These are phyloP conservation scores for Chaetura pelagica DNA, from an alignment of 2,113 vertebrate species.

Conservation along the genomic window DNA sequence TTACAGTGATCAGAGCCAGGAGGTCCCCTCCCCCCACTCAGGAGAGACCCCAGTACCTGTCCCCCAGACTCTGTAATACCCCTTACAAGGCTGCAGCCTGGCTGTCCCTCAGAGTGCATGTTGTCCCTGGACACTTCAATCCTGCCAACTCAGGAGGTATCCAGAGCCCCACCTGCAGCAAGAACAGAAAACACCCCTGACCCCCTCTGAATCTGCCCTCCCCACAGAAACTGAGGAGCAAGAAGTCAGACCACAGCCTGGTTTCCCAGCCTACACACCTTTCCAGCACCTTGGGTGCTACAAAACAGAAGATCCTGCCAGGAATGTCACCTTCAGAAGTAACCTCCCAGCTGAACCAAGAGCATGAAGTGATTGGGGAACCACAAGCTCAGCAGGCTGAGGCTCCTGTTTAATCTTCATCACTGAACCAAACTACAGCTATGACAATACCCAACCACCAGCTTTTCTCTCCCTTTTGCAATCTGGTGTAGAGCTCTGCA, in stretches of 20 bases:
- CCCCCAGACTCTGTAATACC: rapidly evolving
- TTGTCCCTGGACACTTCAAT: not conserved
- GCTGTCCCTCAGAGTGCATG: not conserved
- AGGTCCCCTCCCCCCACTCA: rapidly evolving
- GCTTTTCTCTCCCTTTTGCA: constrained; percentile 52
- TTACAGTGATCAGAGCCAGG: not conserved
- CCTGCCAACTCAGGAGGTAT: not conserved
- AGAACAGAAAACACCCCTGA: rapidly evolving
- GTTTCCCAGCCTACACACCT: not conserved
- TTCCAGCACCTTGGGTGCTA: not conserved
- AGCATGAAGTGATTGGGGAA: not conserved
- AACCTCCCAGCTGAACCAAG: not conserved
- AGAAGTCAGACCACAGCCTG: not conserved
- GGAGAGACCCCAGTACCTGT: not conserved
- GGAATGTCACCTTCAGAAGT: constrained; percentile 50
- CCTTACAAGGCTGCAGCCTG: not conserved
- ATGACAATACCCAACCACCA: constrained; percentile 52
- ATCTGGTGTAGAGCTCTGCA: constrained; percentile 41
- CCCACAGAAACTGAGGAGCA: not conserved
- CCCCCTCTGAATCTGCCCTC: rapidly evolving
- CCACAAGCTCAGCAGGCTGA: not conserved
- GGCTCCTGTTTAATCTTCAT: not conserved
- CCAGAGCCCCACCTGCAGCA: rapidly evolving
- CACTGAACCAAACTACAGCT: constrained; percentile 37
- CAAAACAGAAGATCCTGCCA: not conserved